phyloP scores from a whole-genome alignment of 2,888 invertebrate genomes.

The Rotaria magnacalcarata region DNA sequence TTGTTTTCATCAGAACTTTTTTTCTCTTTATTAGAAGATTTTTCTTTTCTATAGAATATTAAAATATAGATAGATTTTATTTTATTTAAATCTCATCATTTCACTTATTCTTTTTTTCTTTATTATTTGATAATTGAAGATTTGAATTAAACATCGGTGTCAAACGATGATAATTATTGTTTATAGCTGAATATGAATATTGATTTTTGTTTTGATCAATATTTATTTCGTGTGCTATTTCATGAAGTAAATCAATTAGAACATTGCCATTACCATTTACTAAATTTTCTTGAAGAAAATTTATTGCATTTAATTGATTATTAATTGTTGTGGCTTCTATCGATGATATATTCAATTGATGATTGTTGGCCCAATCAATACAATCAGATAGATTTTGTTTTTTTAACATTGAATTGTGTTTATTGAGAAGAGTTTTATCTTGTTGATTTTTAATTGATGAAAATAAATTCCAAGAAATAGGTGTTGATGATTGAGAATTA shows the following conservation, averaged over 20 bases:
- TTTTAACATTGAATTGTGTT: not conserved
- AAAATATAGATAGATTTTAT: too few species aligned
- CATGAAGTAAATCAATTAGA: not conserved
- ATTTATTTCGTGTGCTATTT: not conserved
- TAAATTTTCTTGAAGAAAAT: not conserved
- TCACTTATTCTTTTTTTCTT: not conserved
- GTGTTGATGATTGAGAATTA: not conserved
- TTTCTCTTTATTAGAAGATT: not conserved
- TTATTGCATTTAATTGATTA: not conserved
- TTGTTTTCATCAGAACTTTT: not conserved
- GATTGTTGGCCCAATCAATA: not conserved
- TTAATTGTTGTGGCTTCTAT: not conserved
- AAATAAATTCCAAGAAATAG: not conserved
- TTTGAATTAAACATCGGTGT: not conserved
- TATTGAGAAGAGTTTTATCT: not conserved
- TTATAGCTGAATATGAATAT: not conserved
- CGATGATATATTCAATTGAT: not conserved
- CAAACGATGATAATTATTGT: not conserved
- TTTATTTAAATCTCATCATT: not conserved
- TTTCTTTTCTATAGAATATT: not conserved
- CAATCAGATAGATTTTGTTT: not conserved
- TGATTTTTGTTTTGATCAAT: not conserved
- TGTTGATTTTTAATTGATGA: not conserved
- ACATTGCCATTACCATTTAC: not conserved
- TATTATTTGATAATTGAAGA: conserved; percentile 12